These are phyloP conservation scores for Mastacembelus armatus DNA, from an alignment of 2,797 vertebrate genomes.

Conservation along the genomic window DNA sequence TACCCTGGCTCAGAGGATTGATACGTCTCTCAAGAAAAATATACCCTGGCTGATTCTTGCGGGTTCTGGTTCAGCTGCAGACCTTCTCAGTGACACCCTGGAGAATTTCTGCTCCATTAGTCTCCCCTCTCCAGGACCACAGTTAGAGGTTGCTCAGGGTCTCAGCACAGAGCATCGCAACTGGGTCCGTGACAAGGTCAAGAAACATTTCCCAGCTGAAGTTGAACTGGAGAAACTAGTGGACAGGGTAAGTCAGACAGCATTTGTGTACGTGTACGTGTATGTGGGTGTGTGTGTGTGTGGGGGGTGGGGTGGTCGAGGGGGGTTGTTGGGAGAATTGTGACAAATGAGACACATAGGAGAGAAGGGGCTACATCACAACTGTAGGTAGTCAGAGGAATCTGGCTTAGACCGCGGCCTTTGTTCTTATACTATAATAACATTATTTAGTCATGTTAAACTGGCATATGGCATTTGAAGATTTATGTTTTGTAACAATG, in stretches of 20 bases:
- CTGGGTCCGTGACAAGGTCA: conserved; percentile 70
- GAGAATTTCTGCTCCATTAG: conserved; percentile 51
- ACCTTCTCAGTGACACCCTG: conserved; percentile 85
- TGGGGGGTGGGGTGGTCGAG: not conserved
- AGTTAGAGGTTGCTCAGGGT: conserved; percentile 40
- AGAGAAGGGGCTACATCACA: no score
- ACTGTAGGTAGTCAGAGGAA: no score
- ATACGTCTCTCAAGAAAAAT: conserved; percentile 80
- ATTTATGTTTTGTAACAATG: no score
- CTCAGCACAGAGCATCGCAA: conserved; percentile 58
- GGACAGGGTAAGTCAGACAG: conserved; percentile 72
- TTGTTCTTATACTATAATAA: no score
- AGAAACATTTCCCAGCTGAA: conserved; percentile 72
- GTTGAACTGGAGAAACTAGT: conserved; percentile 74
- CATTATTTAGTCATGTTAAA: no score
- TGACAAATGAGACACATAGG: no score
- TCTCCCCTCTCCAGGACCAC: conserved; percentile 24
- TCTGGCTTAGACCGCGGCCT: no score
- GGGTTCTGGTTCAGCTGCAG: conserved; percentile 87
- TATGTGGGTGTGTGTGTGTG: not conserved
- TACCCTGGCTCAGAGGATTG: conserved; percentile 78
- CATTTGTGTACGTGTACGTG: not conserved
- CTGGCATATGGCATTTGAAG: no score
- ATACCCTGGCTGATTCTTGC: conserved; percentile 88
- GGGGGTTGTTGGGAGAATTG: no score